Evolutionary conservation across 2,888 invertebrate genomes (phyloP), one percentile per base, ranked within the genome.

Genomic region (Drosophila melanocephala): DNA sequence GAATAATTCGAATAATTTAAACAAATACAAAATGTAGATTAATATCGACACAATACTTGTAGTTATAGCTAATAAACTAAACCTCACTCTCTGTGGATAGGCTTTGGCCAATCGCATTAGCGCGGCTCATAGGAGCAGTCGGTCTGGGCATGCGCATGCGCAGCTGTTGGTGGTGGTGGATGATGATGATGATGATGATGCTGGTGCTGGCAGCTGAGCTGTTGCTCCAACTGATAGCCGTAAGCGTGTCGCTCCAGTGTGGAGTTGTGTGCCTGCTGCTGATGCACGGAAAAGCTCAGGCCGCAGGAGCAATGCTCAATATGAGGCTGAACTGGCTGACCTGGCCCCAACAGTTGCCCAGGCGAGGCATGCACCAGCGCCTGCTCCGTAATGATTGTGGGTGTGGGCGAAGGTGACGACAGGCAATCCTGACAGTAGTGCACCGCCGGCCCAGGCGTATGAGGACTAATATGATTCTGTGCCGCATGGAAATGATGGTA

Each of bases 231-330:
- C 53, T 67, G 78, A 28, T 69, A 70, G 55, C 39, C 67, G 28
- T 71, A 56, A 3, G 66, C 22, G n/a, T 79, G 74, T 19, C 59
- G 69, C 53, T 87, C 81, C 33, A 80, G 42, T 7, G 81, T 73
- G 7, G 81, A 77, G 16, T 4, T 7, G 14, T 28, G n/a, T 7
- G 74, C 55, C 19, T 71, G 69, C 37, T 76, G 77, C 33, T 78
- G 79, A 59, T 87, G 84, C 51, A 89, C 91, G 44, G 92, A 81
- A 65, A 92, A 92, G 28, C 84, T 89, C 9, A 92, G 75, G 26
- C 92, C 92, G 60, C 92, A 92, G 30, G 92, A 92, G 56, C 92
- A 92, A 55, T 92, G 92, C 70, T 92, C 92, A 51, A 92, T 81
- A 30, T 84, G 82, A 5, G 87, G 77, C 32, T 79, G 83, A 5